Evolutionary conservation across 2,113 vertebrate species (phyloP).

Genomic region (Synchiropus splendidus): DNA sequence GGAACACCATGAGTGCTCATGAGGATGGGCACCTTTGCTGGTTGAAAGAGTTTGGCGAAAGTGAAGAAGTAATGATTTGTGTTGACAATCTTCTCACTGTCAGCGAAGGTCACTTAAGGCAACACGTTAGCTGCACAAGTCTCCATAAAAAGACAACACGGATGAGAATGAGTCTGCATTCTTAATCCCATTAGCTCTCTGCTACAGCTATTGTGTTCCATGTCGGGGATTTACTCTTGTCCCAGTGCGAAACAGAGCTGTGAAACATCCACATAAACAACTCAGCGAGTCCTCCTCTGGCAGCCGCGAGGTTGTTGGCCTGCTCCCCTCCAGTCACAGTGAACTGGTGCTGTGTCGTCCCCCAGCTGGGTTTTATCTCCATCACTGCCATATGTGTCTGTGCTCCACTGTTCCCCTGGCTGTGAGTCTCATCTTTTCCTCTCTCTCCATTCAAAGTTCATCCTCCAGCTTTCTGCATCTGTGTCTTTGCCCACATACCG

Average conservation of each 20-base stretch:
- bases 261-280: conserved; percentile 22
- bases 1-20: no score
- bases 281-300: conserved; percentile 10
- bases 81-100: no score
- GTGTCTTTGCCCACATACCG: no score
- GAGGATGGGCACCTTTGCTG: no score
- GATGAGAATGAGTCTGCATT: background rate
- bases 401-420: conserved; percentile 7
- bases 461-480: no score
- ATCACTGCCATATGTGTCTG: conserved; percentile 25
- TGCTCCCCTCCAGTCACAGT: conserved; percentile 13
- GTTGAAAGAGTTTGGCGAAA: no score
- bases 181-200: background rate
- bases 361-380: conserved; percentile 23
- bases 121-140: no score
- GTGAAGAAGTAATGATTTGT: no score
- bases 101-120: no score
- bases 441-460: background rate
- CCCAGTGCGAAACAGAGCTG: background rate
- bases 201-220: background rate
- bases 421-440: conserved; percentile 8
- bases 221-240: conserved; percentile 8
- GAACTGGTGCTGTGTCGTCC: conserved; percentile 1
- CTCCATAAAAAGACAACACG: background rate
- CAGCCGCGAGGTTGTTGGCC: conserved; percentile 9